Evolutionary conservation across 2,888 invertebrate species (phyloP).

Genomic region (Nephrotoma guestfalica): DNA sequence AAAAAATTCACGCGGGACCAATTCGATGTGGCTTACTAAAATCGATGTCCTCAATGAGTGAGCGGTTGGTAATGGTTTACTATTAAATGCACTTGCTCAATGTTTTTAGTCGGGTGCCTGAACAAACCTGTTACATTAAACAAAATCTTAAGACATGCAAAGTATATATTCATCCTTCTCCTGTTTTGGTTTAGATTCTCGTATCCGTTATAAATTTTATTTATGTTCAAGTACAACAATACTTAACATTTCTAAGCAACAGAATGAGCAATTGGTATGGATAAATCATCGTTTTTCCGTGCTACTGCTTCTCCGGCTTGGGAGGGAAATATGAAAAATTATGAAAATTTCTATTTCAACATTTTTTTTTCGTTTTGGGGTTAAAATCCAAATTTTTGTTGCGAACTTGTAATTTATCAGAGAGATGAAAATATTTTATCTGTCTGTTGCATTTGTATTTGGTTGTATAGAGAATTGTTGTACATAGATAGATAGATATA

Average conservation of each 20-base stretch:
- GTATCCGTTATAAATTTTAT: background rate
- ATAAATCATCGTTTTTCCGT: background rate
- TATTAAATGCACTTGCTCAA: too few species aligned
- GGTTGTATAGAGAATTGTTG: background rate
- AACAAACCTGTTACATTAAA: background rate
- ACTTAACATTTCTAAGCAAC: background rate
- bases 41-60: too few species aligned
- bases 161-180: background rate
- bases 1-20: too few species aligned
- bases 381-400: background rate
- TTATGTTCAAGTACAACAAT: background rate
- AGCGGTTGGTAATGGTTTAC: too few species aligned
- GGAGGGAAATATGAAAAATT: background rate
- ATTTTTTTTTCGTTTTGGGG: background rate
- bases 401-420: background rate
- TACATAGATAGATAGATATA: background rate
- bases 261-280: background rate
- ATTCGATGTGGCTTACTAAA: too few species aligned
- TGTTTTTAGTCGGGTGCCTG: too few species aligned
- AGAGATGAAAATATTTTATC: background rate
- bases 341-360: background rate
- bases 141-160: background rate
- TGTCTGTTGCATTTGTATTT: background rate
- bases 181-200: background rate
- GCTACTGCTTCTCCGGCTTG: background rate